Evolutionary conservation across 2,888 invertebrate genomes (phyloP).

Genomic region (Liodrosophila aerea): DNA sequence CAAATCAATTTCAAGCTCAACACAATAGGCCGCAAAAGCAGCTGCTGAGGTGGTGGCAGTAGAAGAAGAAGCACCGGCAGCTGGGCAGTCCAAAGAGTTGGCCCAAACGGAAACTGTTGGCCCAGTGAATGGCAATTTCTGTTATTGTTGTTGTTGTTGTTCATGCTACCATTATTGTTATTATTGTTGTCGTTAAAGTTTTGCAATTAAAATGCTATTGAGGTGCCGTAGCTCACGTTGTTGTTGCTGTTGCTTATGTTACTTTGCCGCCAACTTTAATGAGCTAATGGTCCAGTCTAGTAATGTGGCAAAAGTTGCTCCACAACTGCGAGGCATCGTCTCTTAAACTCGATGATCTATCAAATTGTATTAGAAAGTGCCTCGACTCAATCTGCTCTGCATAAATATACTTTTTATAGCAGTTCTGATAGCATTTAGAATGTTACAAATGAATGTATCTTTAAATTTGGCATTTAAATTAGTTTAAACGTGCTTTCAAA

Average conservation of each 20-base stretch:
- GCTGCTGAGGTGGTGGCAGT: conserved; percentile 1
- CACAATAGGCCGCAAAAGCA: conserved; percentile 13
- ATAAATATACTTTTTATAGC: not conserved
- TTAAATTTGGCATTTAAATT: no score
- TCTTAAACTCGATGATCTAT: not conserved
- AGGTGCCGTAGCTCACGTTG: conserved; percentile 37
- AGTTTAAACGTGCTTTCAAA: no score
- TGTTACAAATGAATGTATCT: no score
- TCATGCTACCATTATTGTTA: conserved; percentile 19
- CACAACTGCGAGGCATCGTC: not conserved
- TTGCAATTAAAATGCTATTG: conserved; percentile 69
- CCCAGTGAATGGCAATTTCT: conserved; percentile 38
- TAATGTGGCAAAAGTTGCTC: no score
- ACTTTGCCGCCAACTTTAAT: conserved; percentile 34
- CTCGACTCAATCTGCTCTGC: not conserved
- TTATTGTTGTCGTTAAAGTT: conserved; percentile 55
- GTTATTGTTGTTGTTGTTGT: conserved; percentile 11
- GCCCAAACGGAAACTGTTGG: conserved; percentile 43
- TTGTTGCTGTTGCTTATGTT: conserved; percentile 13
- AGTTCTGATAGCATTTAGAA: no score
- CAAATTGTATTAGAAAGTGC: no score
- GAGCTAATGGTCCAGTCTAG: conserved; percentile 33
- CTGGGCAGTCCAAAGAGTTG: conserved; percentile 13
- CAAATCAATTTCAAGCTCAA: conserved; percentile 56
- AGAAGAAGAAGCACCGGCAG: conserved; percentile 10